Evolutionary conservation across 2,797 vertebrate genomes (phyloP).

Genomic region (Urocyon cinereoargenteus): DNA sequence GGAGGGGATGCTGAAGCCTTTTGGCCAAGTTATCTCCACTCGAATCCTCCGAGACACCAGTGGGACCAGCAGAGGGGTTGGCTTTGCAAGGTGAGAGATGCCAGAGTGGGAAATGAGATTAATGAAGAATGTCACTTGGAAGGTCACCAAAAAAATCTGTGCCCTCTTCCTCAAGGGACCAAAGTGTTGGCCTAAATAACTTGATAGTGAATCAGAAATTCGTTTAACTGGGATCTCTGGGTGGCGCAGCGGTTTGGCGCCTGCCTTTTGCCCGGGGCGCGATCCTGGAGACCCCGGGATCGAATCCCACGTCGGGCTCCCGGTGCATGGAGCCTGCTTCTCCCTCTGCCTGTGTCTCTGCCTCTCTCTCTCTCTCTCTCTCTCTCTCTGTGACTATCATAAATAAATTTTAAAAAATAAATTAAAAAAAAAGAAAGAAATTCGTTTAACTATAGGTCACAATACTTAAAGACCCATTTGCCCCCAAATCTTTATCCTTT

Average conservation of each 20-base stretch:
- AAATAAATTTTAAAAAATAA: no score
- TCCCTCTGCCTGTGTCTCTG: no score
- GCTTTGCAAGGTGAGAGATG: constrained; percentile 93
- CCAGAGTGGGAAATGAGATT: not conserved
- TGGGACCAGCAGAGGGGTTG: constrained; percentile 95
- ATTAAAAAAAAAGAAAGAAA: no score
- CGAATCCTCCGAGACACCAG: constrained; percentile 95
- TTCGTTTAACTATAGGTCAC: not conserved
- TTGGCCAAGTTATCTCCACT: constrained; percentile 97
- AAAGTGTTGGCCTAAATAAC: not conserved
- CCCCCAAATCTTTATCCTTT: not conserved
- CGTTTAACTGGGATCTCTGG: not conserved
- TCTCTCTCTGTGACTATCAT: no score
- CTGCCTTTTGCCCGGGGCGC: no score
- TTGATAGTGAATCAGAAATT: not conserved
- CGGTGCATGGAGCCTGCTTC: no score
- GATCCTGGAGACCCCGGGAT: no score
- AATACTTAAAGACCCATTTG: not conserved
- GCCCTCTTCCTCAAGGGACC: not conserved
- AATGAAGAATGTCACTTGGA: not conserved
- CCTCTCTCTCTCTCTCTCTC: no score
- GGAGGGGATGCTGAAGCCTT: constrained; percentile 96
- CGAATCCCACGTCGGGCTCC: no score
- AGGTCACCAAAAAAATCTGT: not conserved
- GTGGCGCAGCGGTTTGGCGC: no score